A percentile compares a stretch with the other conserved stretches of the same genome.
phyloP scores from a whole-genome alignment of 2,797 vertebrate species.

The Erithacus rubecula region DNA sequence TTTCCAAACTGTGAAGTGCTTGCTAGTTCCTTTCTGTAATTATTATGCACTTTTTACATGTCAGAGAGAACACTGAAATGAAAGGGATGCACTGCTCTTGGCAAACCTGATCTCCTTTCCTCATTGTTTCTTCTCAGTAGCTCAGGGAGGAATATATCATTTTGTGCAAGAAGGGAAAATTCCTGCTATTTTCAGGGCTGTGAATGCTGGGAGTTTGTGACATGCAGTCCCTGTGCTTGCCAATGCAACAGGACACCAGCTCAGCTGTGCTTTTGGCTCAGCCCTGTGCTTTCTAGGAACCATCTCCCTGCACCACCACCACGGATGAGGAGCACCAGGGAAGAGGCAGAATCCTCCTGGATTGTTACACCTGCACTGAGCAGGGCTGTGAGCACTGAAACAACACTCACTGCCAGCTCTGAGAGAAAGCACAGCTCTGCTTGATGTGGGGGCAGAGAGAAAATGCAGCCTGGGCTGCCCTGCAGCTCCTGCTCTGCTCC shows the following conservation, averaged over 20 bases:
- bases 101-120: constrained; percentile 31
- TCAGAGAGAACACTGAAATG: constrained; percentile 43
- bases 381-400: not conserved
- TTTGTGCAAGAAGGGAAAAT: constrained; percentile 20
- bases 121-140: not conserved
- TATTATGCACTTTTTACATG: not conserved
- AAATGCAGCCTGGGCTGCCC: not conserved
- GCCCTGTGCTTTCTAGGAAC: constrained; percentile 47
- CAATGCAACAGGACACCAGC: constrained; percentile 46
- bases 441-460: rapidly evolving
- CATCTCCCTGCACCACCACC: not conserved
- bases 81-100: constrained; percentile 42
- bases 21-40: constrained; percentile 42
- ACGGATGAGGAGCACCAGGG: not conserved
- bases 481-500: not conserved
- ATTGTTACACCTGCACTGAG: not conserved
- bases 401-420: rapidly evolving
- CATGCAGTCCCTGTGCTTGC: not conserved
- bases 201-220: not conserved
- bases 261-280: constrained; percentile 45
- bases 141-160: constrained; percentile 31
- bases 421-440: not conserved
- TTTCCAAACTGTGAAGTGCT: not conserved
- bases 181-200: not conserved
- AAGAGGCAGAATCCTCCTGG: not conserved